phyloP scores from a whole-genome alignment of 2,888 invertebrate species.

The Lycia hirtaria region DNA sequence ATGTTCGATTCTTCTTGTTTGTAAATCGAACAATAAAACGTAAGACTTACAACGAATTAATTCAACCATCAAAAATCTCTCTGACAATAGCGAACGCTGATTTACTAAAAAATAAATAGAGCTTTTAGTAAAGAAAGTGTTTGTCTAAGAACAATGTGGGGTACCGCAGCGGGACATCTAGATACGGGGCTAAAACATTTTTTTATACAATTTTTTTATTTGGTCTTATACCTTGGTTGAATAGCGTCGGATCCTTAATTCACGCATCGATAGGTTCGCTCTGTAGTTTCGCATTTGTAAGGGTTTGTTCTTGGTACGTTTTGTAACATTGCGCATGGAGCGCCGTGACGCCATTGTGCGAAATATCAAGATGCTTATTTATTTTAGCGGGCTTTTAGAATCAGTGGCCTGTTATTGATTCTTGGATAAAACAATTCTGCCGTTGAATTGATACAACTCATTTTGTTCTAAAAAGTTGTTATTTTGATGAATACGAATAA shows the following conservation, averaged over 20 bases:
- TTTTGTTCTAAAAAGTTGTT: background rate
- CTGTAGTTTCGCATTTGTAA: constrained; percentile 75
- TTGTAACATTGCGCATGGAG: constrained; percentile 71
- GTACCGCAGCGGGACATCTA: constrained; percentile 82
- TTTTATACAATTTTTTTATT: constrained; percentile 73
- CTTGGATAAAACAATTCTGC: constrained; percentile 25
- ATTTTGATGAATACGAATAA: background rate
- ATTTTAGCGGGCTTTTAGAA: constrained; percentile 38
- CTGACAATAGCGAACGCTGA: constrained; percentile 65
- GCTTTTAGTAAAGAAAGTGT: constrained; percentile 78
- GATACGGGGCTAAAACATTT: constrained; percentile 73
- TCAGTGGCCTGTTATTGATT: constrained; percentile 33
- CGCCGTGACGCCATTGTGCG: constrained; percentile 57
- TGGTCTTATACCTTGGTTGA: constrained; percentile 70
- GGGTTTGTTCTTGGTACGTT: constrained; percentile 76
- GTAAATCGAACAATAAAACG: constrained; percentile 43
- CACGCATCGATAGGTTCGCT: constrained; percentile 81
- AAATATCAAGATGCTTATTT: constrained; percentile 51
- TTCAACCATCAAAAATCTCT: constrained; percentile 72
- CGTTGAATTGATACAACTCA: background rate
- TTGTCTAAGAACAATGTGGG: constrained; percentile 82
- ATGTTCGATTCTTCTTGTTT: constrained; percentile 44
- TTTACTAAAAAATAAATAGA: constrained; percentile 74
- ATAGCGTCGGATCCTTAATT: constrained; percentile 79
- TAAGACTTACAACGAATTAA: constrained; percentile 66